These are phyloP conservation scores for Pseudolycoriella hygida DNA, from an alignment of 2,888 invertebrate genomes.

Conservation along the genomic window DNA sequence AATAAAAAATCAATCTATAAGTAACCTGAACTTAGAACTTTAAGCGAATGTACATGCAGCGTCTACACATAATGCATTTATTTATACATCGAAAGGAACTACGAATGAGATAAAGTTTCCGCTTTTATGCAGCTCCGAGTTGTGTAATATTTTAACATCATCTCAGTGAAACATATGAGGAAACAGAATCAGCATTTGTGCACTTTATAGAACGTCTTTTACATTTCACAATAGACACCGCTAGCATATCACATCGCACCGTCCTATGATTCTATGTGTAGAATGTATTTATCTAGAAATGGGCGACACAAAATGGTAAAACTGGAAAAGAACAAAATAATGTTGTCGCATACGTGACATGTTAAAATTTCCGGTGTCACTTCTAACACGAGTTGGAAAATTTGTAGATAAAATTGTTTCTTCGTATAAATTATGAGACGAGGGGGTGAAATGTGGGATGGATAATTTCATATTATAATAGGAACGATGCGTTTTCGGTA, in stretches of 20 bases:
- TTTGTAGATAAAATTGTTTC: conserved; percentile 2
- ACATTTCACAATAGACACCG: not conserved
- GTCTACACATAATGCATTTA: not conserved
- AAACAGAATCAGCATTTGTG: not conserved
- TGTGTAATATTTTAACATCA: conserved; percentile 1
- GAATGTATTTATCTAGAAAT: not conserved
- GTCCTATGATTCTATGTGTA: not conserved
- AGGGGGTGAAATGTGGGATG: no score
- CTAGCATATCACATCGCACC: not conserved
- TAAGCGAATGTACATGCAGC: not conserved
- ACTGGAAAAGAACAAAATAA: conserved; percentile 1
- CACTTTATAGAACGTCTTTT: not conserved
- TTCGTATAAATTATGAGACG: not conserved
- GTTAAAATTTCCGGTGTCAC: conserved; percentile 3
- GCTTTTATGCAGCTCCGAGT: not conserved
- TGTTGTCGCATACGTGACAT: conserved; percentile 3
- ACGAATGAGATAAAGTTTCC: not conserved
- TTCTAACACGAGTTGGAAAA: conserved; percentile 2
- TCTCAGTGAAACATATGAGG: not conserved
- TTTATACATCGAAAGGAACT: not conserved
- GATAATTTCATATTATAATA: no score
- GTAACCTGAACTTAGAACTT: not conserved
- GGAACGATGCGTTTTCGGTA: no score
- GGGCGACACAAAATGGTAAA: not conserved
- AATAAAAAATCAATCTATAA: no score